Evolutionary conservation across 2,113 vertebrate genomes (phyloP).

Genomic region (Leucopsar rothschildi): DNA sequence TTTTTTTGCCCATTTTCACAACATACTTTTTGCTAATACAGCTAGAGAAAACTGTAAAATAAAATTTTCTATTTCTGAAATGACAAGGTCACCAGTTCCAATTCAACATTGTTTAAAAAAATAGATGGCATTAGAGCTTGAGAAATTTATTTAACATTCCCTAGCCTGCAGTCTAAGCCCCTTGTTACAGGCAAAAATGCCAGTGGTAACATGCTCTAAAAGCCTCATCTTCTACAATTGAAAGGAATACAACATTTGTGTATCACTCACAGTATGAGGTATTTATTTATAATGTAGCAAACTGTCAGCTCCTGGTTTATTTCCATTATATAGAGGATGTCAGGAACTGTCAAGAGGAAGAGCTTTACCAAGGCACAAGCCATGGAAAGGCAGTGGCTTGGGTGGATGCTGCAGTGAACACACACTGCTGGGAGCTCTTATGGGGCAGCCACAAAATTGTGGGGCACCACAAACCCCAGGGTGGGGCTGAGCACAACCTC

Average conservation of each 20-base stretch:
- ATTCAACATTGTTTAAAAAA: background rate
- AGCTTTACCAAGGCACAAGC: background rate
- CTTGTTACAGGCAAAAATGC: slow-evolving; percentile 20
- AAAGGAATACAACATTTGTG: slow-evolving; percentile 47
- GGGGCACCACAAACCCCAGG: background rate
- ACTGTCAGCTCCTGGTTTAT: slow-evolving; percentile 18
- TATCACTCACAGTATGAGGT: slow-evolving; percentile 22
- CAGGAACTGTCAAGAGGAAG: slow-evolving; percentile 28
- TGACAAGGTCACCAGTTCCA: slow-evolving; percentile 30
- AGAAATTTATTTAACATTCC: slow-evolving; percentile 40
- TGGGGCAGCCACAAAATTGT: background rate
- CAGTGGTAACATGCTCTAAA: slow-evolving; percentile 28
- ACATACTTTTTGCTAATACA: background rate
- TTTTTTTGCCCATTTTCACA: background rate
- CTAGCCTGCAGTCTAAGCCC: background rate
- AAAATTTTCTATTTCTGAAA: background rate
- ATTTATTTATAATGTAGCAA: slow-evolving; percentile 53
- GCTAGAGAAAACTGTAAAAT: background rate
- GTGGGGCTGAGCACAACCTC: background rate
- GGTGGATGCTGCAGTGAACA: background rate
- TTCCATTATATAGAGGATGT: background rate
- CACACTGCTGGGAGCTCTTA: fast-evolving
- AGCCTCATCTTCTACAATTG: slow-evolving; percentile 47
- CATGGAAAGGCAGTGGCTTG: background rate
- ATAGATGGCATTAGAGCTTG: background rate